A percentile compares a stretch with the other conserved stretches of the same genome.
These are phyloP conservation scores for Cricetomys ansorgei DNA, from an alignment of 2,113 vertebrate genomes.

Conservation along the genomic window DNA sequence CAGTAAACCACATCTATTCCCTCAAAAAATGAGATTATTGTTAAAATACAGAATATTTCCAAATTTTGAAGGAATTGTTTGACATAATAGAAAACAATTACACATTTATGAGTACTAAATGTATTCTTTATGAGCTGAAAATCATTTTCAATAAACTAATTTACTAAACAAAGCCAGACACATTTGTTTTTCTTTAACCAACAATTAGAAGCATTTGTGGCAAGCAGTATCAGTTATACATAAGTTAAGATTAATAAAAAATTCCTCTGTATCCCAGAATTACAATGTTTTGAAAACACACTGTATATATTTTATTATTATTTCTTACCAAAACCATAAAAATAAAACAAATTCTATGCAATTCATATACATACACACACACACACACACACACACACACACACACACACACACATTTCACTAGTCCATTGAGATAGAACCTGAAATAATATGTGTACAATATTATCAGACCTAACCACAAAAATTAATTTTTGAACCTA, in stretches of 20 bases:
- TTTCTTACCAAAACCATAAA: neutral
- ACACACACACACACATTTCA: neutral
- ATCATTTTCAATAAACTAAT: neutral
- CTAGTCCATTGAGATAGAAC: neutral
- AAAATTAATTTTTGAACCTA: neutral
- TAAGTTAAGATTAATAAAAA: neutral
- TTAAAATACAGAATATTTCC: neutral
- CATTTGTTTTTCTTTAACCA: neutral
- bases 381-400: neutral
- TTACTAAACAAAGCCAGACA: neutral
- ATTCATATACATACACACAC: neutral
- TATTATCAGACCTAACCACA: neutral
- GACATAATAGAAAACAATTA: slow-evolving; percentile 22
- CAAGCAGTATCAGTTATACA: neutral
- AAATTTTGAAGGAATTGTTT: neutral
- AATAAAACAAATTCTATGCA: neutral
- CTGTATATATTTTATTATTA: neutral
- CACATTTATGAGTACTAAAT: neutral
- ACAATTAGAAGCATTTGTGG: neutral
- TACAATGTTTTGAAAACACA: neutral
- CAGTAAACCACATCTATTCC: neutral
- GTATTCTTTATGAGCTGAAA: neutral
- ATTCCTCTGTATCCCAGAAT: neutral
- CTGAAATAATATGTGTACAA: neutral
- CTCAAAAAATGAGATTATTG: neutral